Percentiles rank a stretch among this genome's conserved stretches.
phyloP scores from a whole-genome alignment of 2,888 invertebrate genomes.

The Calliscelio sp. region DNA sequence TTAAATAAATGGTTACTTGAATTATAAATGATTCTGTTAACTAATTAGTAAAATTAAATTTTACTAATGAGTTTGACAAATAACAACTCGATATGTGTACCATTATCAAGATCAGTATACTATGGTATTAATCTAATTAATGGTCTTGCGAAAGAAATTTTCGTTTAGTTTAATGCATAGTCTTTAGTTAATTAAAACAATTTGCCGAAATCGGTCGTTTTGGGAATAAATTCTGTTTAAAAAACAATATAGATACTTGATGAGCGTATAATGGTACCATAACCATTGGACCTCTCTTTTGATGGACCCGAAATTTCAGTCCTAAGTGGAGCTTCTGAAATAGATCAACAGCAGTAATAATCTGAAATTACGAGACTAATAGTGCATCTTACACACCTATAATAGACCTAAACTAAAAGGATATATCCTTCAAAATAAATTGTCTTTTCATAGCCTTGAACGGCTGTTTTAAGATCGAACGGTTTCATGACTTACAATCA shows the following conservation, averaged over 20 bases:
- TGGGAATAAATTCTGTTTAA: not conserved
- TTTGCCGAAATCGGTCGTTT: not conserved
- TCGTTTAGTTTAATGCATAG: too few species aligned
- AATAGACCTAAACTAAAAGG: not conserved
- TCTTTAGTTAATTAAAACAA: not conserved
- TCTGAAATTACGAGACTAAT: constrained; percentile 3
- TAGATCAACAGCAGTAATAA: not conserved
- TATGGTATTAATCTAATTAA: too few species aligned
- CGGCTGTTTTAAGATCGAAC: not conserved
- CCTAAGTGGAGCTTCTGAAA: not conserved
- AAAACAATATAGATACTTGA: not conserved
- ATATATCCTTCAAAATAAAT: not conserved
- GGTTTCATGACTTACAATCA: not conserved
- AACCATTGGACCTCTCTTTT: not conserved
- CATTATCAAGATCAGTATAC: too few species aligned
- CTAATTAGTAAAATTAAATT: too few species aligned
- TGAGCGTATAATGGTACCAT: not conserved
- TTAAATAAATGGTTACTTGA: too few species aligned
- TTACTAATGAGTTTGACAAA: too few species aligned
- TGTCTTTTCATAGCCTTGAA: not conserved
- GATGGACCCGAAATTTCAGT: too few species aligned
- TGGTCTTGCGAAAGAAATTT: too few species aligned
- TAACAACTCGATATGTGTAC: too few species aligned
- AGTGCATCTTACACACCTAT: not conserved
- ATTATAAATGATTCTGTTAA: too few species aligned